Conservation (phyloP, 2,888 invertebrate genomes). For the Tyria jacobaeae region DNA sequence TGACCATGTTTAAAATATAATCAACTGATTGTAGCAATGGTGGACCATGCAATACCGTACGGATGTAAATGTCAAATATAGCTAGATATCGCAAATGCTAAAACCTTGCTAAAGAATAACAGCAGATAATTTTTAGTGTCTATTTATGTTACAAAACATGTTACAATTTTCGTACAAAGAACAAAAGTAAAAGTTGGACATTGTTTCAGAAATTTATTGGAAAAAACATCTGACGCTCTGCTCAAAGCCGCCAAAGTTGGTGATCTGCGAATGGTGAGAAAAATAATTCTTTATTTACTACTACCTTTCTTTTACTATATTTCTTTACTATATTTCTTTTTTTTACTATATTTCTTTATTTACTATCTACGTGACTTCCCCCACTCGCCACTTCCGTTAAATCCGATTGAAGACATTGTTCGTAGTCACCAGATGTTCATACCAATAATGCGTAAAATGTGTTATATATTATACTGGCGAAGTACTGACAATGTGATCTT, state of each 20-base stretch:
- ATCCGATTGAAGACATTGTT: neutral
- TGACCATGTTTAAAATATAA: too few species aligned
- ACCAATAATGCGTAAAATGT: neutral
- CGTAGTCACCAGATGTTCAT: neutral
- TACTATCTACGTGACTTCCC: conserved; percentile 21
- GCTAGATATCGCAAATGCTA: conserved; percentile 1
- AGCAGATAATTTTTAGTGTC: neutral
- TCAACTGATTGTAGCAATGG: too few species aligned
- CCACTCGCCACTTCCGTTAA: too few species aligned
- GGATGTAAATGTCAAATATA: neutral
- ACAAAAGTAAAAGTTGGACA: conserved; percentile 43
- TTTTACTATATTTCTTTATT: conserved; percentile 30
- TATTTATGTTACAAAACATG: conserved; percentile 9
- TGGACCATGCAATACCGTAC: neutral
- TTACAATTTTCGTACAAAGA: conserved; percentile 22
- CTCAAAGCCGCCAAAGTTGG: conserved; percentile 94
- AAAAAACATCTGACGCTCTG: conserved; percentile 93
- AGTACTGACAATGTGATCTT: too few species aligned
- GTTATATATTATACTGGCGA: too few species aligned
- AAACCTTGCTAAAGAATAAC: neutral
- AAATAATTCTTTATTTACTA: conserved; percentile 31
- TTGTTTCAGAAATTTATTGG: conserved; percentile 91
- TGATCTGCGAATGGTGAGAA: conserved; percentile 91
- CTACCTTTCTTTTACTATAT: too few species aligned
- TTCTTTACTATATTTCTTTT: too few species aligned